Conservation (phyloP, 2,888 invertebrate species). For the Zygothrica quintamaculata region DNA sequence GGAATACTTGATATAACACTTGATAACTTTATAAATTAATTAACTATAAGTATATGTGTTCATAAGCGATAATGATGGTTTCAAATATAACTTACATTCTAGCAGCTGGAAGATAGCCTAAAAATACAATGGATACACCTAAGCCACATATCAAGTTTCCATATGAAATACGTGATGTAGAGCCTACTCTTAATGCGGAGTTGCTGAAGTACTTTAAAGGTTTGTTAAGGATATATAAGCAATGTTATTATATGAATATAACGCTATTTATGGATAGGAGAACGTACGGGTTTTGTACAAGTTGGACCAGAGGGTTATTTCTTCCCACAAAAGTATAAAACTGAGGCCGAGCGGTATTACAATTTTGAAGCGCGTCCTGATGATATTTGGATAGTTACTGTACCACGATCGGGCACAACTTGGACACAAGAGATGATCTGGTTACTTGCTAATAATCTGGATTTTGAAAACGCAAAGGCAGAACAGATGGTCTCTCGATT, state of each 20-base stretch:
- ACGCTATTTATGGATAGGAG: no score
- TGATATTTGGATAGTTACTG: conserved; percentile 91
- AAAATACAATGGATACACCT: conserved; percentile 53
- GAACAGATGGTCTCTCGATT: conserved; percentile 88
- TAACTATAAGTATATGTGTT: no score
- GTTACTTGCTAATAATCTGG: conserved; percentile 90
- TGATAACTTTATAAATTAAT: no score
- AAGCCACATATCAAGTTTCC: no score
- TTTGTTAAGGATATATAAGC: neutral
- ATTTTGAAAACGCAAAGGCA: conserved; percentile 88
- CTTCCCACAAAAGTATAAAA: conserved; percentile 88
- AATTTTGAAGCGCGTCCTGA: conserved; percentile 88
- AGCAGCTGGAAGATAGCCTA: no score
- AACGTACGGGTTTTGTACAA: conserved; percentile 89
- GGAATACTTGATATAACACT: no score
- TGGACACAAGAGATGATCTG: conserved; percentile 93
- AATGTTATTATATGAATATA: no score
- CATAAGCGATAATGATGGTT: no score
- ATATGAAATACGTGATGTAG: conserved; percentile 86
- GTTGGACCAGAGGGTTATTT: conserved; percentile 91
- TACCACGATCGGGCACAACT: conserved; percentile 92
- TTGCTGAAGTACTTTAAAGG: conserved; percentile 88
- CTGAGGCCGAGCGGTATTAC: conserved; percentile 88
- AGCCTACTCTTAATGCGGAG: conserved; percentile 86
- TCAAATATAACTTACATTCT: no score